Evolutionary conservation across 2,888 invertebrate species (phyloP), one percentile per base, ranked within the genome.

Genomic region (Drosophila aldrichi): DNA sequence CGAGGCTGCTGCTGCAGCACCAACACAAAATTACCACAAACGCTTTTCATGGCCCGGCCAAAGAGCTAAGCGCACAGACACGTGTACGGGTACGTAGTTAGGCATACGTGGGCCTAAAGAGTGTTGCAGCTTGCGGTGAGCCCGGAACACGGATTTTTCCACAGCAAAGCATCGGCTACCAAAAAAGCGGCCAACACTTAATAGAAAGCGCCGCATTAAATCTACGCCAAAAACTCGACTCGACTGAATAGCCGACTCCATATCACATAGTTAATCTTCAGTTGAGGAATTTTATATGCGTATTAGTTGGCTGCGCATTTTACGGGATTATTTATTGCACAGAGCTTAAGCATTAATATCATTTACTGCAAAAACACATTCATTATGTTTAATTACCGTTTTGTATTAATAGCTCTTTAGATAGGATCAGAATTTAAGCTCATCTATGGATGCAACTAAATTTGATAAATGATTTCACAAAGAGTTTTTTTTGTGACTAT

Each of bases 91-190:
- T 56, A 54, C 51, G 34, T 5, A 22, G 54, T 36, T 52, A 20
- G 32, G 44, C 48, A 44, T 54, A 54, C 46, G 63, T 56, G 55
- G 48, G 44, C 46, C 61, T 9, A 52, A 41, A 79, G 64, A 70
- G 63, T 79, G 77, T 61, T 63, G 62, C 65, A 70, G 59, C 60
- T 60, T 63, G 70, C 54, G 74, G 49, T 49, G 25, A 32, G 29
- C 41, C 41, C 63, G 29, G 48, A n/a, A 20, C 58, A 18, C 44
- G 48, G 46, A 61, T 58, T 36, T 55, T n/a, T 22, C 18, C 36
- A n/a, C 57, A 34, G 49, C 34, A 20, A 18, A 49, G 32, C 32
- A 49, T 49, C 14, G 49, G 32, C 8, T 18, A 34, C 49, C n/a
- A n/a, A 46, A 46, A 44, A 34, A 57, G 7, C 6, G 5, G 18